Base-by-base conservation (phyloP, 64 coral and sea anemone species). In the Actinia equina region DNA sequence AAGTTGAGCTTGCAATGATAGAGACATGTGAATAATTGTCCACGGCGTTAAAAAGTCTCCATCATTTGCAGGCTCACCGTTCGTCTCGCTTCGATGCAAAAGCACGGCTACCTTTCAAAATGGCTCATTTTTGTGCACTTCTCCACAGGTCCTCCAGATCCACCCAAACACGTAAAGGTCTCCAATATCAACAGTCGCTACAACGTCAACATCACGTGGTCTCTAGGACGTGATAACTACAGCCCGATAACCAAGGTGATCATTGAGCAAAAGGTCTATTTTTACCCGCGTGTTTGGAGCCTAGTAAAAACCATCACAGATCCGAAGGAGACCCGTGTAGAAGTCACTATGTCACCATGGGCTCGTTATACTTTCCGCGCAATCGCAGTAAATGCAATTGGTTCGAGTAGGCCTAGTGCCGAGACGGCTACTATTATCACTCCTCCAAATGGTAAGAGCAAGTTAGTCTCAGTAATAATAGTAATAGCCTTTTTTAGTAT, bases 121-220 rank as follows among this genome's bases (percentile, higher is more conserved):
- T 37, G 30, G 30, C 59, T 51, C 18, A 19, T 65, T 20, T 23
- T 65, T 65, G 12, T 84, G 13, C 15, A 51, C 20, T 91, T 77
- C 59, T 19, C 12, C 71, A 37, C 30, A 92, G 90, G 90, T 16
- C 84, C 90, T 70, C 90, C 90, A 30, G 60, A 76, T 22, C 76
- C 58, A 23, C 90, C 90, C 43, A 82, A 26, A 87, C 46, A 71
- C 25, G 77, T 87, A 0, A 27, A 11, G 57, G 79, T 41, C 25
- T 54, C 25, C 59, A 46, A 37, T 14, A n/a, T 17, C 7, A 54
- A 86, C 5, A 42, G 27, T 59, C 53, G 84, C 3, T 79, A 92
- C 37, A 16, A 14, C 12, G 77, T 92, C 18, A 92, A 92, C 77
- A 63, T 92, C 43, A 87, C 90, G 7, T 92, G 90, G 90, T 44